Percentiles rank a stretch among this genome's conserved stretches.
Conservation (phyloP, 2,888 invertebrate species). For the Hydraecia micacea region DNA sequence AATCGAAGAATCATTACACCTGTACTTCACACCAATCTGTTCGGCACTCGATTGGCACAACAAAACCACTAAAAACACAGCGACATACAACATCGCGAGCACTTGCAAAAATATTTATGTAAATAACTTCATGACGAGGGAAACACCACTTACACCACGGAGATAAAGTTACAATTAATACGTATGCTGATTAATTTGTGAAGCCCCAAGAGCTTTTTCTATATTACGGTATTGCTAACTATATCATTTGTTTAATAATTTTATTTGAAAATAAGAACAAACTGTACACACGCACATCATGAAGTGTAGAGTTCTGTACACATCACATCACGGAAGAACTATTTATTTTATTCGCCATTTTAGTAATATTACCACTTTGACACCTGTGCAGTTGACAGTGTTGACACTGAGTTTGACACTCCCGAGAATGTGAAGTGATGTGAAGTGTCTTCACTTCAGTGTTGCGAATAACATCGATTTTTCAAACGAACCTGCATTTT, state of each 20-base stretch:
- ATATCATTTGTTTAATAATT: not conserved
- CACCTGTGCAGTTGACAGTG: too few species aligned
- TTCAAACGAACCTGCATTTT: too few species aligned
- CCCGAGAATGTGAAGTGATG: too few species aligned
- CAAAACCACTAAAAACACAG: constrained; percentile 67
- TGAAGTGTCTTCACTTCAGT: too few species aligned
- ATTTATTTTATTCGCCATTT: too few species aligned
- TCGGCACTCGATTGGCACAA: constrained; percentile 55
- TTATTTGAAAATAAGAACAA: not conserved
- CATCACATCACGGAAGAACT: too few species aligned
- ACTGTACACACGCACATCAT: not conserved
- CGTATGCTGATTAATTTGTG: not conserved
- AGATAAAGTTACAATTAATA: not conserved
- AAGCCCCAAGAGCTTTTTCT: not conserved
- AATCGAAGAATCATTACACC: constrained; percentile 66
- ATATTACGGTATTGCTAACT: not conserved
- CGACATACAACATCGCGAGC: constrained; percentile 65
- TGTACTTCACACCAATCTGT: constrained; percentile 48
- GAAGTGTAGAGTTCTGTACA: not conserved
- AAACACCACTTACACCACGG: not conserved
- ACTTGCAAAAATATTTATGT: constrained; percentile 57
- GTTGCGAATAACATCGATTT: too few species aligned
- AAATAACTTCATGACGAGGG: constrained; percentile 62
- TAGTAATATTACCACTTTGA: too few species aligned
- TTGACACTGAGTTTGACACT: too few species aligned